Conservation (phyloP, 2,113 vertebrate species). For the Phrynosoma blainvillii region DNA sequence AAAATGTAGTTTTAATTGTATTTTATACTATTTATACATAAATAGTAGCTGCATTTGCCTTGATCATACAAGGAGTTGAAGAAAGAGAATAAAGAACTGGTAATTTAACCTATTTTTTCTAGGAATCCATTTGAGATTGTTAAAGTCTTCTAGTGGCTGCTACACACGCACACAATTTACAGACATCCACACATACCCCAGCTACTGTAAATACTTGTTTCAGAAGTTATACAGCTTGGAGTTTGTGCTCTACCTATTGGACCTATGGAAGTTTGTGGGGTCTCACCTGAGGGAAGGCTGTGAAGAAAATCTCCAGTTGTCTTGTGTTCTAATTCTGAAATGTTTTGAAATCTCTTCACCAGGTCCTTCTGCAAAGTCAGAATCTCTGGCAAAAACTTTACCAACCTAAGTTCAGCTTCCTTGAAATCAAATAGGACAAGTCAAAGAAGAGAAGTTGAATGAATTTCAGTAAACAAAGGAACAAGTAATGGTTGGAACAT, state of each 20-base stretch:
- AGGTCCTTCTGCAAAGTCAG: constrained; percentile 87
- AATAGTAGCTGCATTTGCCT: not conserved
- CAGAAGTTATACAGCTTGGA: not conserved
- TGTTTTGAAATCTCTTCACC: constrained; percentile 90
- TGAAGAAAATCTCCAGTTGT: constrained; percentile 83
- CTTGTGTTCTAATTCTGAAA: constrained; percentile 61
- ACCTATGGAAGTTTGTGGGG: not conserved
- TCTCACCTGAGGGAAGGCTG: constrained; percentile 80
- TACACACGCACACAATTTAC: not conserved
- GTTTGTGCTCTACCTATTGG: not conserved
- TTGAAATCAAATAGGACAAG: constrained; percentile 51
- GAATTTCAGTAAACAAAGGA: not conserved
- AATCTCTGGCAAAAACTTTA: constrained; percentile 90
- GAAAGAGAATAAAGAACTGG: not conserved
- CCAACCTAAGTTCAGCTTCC: constrained; percentile 89
- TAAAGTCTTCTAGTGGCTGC: not conserved
- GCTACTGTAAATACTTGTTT: too few species aligned
- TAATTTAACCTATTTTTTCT: not conserved
- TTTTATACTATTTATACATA: rapidly evolving
- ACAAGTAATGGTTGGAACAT: not conserved
- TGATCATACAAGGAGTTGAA: not conserved
- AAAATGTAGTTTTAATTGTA: not conserved
- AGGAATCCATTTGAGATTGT: not conserved
- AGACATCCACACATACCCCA: not conserved
- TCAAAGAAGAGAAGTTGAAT: not conserved